Percentiles rank a stretch among this genome's conserved stretches.
Conservation (phyloP, 2,113 vertebrate genomes). For the Silurus meridionalis region DNA sequence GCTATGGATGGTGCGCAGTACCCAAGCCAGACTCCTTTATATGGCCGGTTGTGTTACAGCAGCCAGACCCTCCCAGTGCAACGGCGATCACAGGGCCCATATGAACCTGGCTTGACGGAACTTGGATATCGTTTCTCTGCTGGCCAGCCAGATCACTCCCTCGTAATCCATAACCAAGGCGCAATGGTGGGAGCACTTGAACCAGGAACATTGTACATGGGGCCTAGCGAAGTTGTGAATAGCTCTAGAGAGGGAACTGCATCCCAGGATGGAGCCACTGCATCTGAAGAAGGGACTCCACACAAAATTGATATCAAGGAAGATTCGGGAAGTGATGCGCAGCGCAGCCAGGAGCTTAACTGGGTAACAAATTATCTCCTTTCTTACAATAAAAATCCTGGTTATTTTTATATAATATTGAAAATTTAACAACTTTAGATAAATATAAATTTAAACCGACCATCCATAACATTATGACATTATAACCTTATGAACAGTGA, state of each 20-base stretch:
- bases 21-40: slow-evolving; percentile 65
- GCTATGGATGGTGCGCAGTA: slow-evolving; percentile 50
- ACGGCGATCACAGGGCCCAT: slow-evolving; percentile 66
- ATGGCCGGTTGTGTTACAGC: slow-evolving; percentile 75
- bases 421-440: too few relatives aligned
- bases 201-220: slow-evolving; percentile 63
- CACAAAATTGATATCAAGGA: slow-evolving; percentile 68
- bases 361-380: slow-evolving; percentile 66
- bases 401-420: neutral
- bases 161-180: slow-evolving; percentile 74
- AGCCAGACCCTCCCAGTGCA: slow-evolving; percentile 77
- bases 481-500: too few relatives aligned
- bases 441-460: too few relatives aligned
- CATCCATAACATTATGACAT: too few relatives aligned
- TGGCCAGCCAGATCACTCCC: slow-evolving; percentile 68
- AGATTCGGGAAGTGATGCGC: slow-evolving; percentile 65
- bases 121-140: slow-evolving; percentile 65
- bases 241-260: slow-evolving; percentile 64
- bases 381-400: neutral
- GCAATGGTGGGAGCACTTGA: slow-evolving; percentile 67
- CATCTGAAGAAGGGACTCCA: slow-evolving; percentile 70
- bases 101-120: slow-evolving; percentile 70
- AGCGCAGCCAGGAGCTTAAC: slow-evolving; percentile 68
- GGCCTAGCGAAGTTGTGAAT: slow-evolving; percentile 59
- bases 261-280: slow-evolving; percentile 64